Evolutionary conservation across 2,888 invertebrate species (phyloP).

Genomic region (Zootermopsis nevadensis): DNA sequence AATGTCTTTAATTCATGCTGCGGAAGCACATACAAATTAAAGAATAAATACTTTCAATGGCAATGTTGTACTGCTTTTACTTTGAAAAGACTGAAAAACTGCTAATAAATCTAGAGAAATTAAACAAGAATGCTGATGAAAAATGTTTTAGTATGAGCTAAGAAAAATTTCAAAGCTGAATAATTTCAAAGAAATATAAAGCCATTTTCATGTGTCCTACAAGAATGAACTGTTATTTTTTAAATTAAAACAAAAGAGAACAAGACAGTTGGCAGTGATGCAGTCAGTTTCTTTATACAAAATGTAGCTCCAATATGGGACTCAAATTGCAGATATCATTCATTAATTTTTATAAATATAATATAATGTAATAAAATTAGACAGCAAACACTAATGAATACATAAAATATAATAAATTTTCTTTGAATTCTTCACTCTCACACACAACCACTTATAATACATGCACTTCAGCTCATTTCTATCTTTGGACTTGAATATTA

Average conservation of each 20-base stretch:
- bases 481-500: constrained; percentile 40
- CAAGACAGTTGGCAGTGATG: constrained; percentile 22
- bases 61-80: neutral
- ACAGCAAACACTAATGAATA: neutral
- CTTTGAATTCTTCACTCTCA: constrained; percentile 7
- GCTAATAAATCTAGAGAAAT: neutral
- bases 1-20: neutral
- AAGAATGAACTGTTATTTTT: neutral
- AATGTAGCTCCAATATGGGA: constrained; percentile 9
- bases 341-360: constrained; percentile 1
- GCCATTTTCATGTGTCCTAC: neutral
- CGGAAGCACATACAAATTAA: neutral
- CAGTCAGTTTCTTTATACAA: constrained; percentile 19
- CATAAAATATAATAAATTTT: constrained; percentile 36
- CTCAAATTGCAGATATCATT: neutral
- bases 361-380: constrained; percentile 14
- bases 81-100: neutral
- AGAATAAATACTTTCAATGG: neutral
- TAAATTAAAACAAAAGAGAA: neutral
- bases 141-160: neutral
- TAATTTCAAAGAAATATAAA: neutral
- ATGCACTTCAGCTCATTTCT: constrained; percentile 1
- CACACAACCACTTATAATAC: constrained; percentile 28
- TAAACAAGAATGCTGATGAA: neutral
- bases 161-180: neutral